Conservation (phyloP, 2,797 vertebrate genomes). For the Salarias fasciatus region DNA sequence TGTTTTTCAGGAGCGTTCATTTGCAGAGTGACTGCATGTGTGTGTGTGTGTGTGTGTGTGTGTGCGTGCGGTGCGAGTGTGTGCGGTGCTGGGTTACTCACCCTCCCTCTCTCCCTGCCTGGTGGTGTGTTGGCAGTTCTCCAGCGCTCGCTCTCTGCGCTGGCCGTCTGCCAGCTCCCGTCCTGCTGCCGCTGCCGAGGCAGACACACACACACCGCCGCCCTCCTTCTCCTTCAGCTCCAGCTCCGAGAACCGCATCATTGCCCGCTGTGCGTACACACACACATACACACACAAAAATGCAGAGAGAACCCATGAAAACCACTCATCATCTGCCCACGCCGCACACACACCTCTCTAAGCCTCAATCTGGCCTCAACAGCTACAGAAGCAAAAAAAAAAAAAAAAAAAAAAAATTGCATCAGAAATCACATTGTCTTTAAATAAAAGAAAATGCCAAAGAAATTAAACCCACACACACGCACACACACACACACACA, state of each 20-base stretch:
- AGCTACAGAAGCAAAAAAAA: conserved; percentile 72
- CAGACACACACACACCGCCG: conserved; percentile 77
- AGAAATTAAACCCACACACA: conserved; percentile 69
- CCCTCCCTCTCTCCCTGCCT: conserved; percentile 82
- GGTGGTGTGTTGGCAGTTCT: conserved; percentile 80
- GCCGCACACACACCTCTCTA: conserved; percentile 68
- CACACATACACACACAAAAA: conserved; percentile 72
- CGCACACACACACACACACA: conserved; percentile 43
- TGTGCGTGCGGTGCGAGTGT: conserved; percentile 30
- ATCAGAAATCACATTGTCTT: conserved; percentile 72
- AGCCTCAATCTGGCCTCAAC: conserved; percentile 79
- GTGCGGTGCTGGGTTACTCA: conserved; percentile 72
- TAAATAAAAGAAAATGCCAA: conserved; percentile 68
- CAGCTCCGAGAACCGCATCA: conserved; percentile 99
- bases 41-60: conserved; percentile 6
- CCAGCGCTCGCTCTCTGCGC: conserved; percentile 81
- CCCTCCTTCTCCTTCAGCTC: conserved; percentile 99
- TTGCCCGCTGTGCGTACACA: conserved; percentile 94
- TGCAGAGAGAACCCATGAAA: conserved; percentile 78
- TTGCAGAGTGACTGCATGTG: conserved; percentile 38
- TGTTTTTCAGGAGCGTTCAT: conserved; percentile 30
- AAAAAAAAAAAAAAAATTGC: conserved; percentile 51
- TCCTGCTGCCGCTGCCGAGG: conserved; percentile 84
- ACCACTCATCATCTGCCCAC: conserved; percentile 71
- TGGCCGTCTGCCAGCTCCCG: conserved; percentile 84